A percentile compares a stretch with the other conserved stretches of the same genome.
phyloP scores from a whole-genome alignment of 2,888 invertebrate genomes.

The Noctua janthina region DNA sequence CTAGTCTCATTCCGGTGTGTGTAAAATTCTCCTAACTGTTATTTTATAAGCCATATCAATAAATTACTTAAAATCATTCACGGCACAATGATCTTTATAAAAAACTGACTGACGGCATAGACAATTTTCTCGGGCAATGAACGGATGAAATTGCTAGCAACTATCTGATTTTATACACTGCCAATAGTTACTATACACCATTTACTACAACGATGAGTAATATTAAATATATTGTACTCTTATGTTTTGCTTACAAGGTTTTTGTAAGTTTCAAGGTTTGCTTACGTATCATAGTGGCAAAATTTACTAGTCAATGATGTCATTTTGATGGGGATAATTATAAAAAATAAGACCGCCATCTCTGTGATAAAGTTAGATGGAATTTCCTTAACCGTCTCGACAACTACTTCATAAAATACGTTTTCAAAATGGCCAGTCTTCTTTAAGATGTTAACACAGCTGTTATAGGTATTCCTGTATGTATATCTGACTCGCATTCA shows the following conservation, averaged over 20 bases:
- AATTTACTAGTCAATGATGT: slow-evolving; percentile 36
- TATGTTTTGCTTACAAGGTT: slow-evolving; percentile 37
- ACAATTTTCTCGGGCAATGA: slow-evolving; percentile 79
- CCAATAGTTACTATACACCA: slow-evolving; percentile 16
- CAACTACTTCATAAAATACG: not conserved
- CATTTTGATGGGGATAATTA: slow-evolving; percentile 15
- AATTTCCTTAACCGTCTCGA: slow-evolving; percentile 21
- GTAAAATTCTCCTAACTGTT: slow-evolving; percentile 22
- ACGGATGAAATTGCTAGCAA: slow-evolving; percentile 77
- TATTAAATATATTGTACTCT: slow-evolving; percentile 37
- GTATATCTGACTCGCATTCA: slow-evolving; percentile 52
- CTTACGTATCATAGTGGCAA: slow-evolving; percentile 37
- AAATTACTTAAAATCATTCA: slow-evolving; percentile 62
- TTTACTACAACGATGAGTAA: slow-evolving; percentile 22
- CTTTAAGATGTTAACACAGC: slow-evolving; percentile 54
- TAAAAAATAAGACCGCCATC: not conserved
- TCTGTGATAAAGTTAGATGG: not conserved
- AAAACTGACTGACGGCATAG: slow-evolving; percentile 65
- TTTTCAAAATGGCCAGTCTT: slow-evolving; percentile 32
- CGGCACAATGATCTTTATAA: slow-evolving; percentile 61
- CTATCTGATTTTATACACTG: slow-evolving; percentile 42
- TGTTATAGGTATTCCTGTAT: slow-evolving; percentile 50
- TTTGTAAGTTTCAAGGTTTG: slow-evolving; percentile 48
- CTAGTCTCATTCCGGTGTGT: not conserved
- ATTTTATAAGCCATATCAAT: slow-evolving; percentile 38